Evolutionary conservation across 2,797 vertebrate species (phyloP).

Genomic region (Lophius americanus): DNA sequence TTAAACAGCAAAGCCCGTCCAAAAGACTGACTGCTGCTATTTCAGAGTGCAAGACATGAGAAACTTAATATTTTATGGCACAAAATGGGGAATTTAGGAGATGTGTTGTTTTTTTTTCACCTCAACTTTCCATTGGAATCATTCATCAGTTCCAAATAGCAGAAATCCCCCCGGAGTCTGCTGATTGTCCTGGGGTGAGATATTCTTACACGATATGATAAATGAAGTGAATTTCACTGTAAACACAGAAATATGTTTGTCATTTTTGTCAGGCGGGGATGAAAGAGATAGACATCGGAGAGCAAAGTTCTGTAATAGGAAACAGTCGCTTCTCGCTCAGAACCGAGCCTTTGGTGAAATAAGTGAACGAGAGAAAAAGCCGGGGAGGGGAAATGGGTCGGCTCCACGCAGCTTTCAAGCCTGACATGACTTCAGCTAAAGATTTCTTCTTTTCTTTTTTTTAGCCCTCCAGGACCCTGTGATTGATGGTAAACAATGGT

Average conservation of each 20-base stretch:
- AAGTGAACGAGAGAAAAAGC: conserved; percentile 33
- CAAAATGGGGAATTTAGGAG: conserved; percentile 28
- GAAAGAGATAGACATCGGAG: conserved; percentile 60
- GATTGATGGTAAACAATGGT: conserved; percentile 72
- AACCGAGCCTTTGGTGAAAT: conserved; percentile 56
- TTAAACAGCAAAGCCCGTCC: no score
- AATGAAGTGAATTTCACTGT: conserved; percentile 61
- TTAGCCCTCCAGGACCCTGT: conserved; percentile 50
- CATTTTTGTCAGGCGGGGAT: conserved; percentile 66
- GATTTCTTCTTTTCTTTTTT: conserved; percentile 14
- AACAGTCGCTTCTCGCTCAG: conserved; percentile 60
- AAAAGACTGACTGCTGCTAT: not conserved
- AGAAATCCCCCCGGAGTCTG: conserved; percentile 32
- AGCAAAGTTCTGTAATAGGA: conserved; percentile 66
- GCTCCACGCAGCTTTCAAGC: conserved; percentile 36
- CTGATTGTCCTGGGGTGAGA: conserved; percentile 42
- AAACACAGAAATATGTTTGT: conserved; percentile 73
- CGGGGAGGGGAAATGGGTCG: conserved; percentile 53
- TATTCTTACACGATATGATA: conserved; percentile 63
- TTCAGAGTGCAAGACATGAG: conserved; percentile 38
- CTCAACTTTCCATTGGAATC: conserved; percentile 44
- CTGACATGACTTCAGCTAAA: conserved; percentile 54
- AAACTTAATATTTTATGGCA: conserved; percentile 47
- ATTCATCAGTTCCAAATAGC: conserved; percentile 41
- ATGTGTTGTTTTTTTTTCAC: conserved; percentile 26